These are phyloP conservation scores for Danaus chrysippus DNA, from an alignment of 2,888 invertebrate genomes.

Conservation along the genomic window DNA sequence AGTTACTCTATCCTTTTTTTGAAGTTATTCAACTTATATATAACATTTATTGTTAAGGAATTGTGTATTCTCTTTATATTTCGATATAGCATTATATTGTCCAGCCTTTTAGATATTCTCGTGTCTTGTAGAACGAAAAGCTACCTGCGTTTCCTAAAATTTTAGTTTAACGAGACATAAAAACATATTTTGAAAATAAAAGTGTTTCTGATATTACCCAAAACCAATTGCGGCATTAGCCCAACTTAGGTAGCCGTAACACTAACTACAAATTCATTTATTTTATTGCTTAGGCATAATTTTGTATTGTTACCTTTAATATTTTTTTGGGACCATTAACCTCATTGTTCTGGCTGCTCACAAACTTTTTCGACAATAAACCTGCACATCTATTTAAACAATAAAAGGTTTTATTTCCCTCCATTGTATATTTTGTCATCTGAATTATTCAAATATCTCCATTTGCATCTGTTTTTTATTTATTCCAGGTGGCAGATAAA, in stretches of 20 bases:
- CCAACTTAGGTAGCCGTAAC: constrained; percentile 32
- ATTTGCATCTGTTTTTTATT: constrained; percentile 5
- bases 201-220: constrained; percentile 49
- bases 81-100: too few relatives aligned
- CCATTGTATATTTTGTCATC: constrained; percentile 1
- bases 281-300: constrained; percentile 52
- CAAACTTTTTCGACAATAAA: constrained; percentile 52
- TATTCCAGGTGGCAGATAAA: constrained; percentile 25
- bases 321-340: constrained; percentile 54
- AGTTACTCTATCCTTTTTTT: constrained; percentile 19
- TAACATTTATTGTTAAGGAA: not conserved
- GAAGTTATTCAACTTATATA: not conserved
- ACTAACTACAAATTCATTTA: constrained; percentile 30
- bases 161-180: not conserved
- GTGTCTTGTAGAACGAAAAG: not conserved
- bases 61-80: too few relatives aligned
- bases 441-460: constrained; percentile 3
- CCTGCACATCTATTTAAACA: constrained; percentile 18
- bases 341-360: constrained; percentile 61
- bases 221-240: constrained; percentile 47
- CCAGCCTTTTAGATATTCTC: not conserved
- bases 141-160: not conserved
- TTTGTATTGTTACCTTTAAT: constrained; percentile 59
- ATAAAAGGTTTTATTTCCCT: not conserved
- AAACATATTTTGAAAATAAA: constrained; percentile 43